A percentile compares a stretch with the other conserved stretches of the same genome.
Evolutionary conservation across 2,797 vertebrate genomes (phyloP).

Genomic region (Oryzias sinensis): DNA sequence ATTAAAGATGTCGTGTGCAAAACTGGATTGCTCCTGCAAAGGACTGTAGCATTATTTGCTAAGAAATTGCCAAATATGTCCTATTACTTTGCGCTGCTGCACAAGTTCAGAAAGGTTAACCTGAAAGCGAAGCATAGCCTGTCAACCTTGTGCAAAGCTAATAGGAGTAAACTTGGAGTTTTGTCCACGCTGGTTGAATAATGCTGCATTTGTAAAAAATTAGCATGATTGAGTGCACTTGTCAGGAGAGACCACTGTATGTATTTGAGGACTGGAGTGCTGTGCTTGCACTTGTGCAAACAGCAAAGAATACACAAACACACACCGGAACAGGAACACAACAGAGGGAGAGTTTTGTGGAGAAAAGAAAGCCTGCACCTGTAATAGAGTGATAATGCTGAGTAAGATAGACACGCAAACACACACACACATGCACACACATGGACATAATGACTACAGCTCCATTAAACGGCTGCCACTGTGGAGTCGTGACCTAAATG

Average conservation of each 20-base stretch:
- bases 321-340: conserved; percentile 46
- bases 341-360: conserved; percentile 28
- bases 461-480: conserved; percentile 52
- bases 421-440: conserved; percentile 15
- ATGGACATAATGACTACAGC: conserved; percentile 56
- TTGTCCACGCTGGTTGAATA: conserved; percentile 48
- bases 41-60: no score
- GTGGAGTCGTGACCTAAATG: conserved; percentile 62
- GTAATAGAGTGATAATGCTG: conserved; percentile 72
- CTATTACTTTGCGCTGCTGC: neutral
- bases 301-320: conserved; percentile 39
- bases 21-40: neutral
- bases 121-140: conserved; percentile 14
- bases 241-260: conserved; percentile 53
- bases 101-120: conserved; percentile 12
- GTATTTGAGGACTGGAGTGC: conserved; percentile 57
- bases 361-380: conserved; percentile 59
- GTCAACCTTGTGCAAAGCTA: conserved; percentile 36
- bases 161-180: conserved; percentile 45
- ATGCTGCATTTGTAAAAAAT: conserved; percentile 63
- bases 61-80: neutral
- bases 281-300: conserved; percentile 66
- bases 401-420: conserved; percentile 50
- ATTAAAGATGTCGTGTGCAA: neutral
- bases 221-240: conserved; percentile 69